phyloP scores from a whole-genome alignment of 2,888 invertebrate genomes.

The Archips xylosteana region DNA sequence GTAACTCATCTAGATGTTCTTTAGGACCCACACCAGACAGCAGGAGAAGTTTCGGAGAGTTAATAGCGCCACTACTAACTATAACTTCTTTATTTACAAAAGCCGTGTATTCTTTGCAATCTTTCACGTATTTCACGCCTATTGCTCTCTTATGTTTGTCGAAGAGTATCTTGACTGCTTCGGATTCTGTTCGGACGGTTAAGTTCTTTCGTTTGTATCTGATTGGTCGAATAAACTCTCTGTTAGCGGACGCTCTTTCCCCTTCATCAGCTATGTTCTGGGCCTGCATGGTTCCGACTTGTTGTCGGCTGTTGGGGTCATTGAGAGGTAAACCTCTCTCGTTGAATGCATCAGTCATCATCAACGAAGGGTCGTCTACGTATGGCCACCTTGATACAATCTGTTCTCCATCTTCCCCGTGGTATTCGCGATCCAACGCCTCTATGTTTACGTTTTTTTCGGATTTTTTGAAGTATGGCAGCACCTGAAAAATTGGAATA shows the following conservation, averaged over 20 bases:
- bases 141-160: constrained; percentile 70
- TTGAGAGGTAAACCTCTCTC: constrained; percentile 84
- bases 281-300: constrained; percentile 84
- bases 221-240: constrained; percentile 88
- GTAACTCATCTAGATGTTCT: constrained; percentile 57
- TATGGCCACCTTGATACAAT: constrained; percentile 86
- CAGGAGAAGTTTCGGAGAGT: constrained; percentile 69
- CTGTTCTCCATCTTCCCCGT: constrained; percentile 86
- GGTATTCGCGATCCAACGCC: constrained; percentile 80
- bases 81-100: constrained; percentile 70
- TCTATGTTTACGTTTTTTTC: constrained; percentile 85
- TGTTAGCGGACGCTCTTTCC: constrained; percentile 86
- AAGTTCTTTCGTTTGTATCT: constrained; percentile 82
- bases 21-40: constrained; percentile 72
- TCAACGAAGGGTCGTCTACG: constrained; percentile 83
- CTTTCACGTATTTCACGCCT: constrained; percentile 60
- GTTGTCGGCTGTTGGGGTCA: constrained; percentile 83
- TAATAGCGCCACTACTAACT: constrained; percentile 64
- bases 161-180: constrained; percentile 84
- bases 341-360: constrained; percentile 83
- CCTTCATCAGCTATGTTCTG: constrained; percentile 85
- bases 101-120: constrained; percentile 54
- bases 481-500: constrained; percentile 62
- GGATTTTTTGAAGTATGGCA: constrained; percentile 89
- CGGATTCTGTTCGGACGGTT: constrained; percentile 76